Conservation (phyloP, 2,113 vertebrate species). For the Coptodon bakossiorum region DNA sequence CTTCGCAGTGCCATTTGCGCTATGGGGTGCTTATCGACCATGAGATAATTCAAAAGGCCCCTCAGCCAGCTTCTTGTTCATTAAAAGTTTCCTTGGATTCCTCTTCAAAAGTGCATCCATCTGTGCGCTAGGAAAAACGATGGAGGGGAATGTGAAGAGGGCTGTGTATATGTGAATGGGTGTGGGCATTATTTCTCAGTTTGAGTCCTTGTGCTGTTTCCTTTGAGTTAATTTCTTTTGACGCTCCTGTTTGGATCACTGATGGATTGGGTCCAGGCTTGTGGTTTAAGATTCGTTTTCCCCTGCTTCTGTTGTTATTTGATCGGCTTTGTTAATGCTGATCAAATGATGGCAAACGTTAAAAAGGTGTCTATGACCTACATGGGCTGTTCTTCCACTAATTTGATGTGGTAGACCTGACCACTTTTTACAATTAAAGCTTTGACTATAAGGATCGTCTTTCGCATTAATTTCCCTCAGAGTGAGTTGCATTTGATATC, state of each 20-base stretch:
- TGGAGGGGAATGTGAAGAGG: not conserved
- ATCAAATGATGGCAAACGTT: slow-evolving; percentile 32
- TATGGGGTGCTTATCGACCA: slow-evolving; percentile 59
- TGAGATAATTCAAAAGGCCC: slow-evolving; percentile 63
- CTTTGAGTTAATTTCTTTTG: slow-evolving; percentile 56
- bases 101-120: slow-evolving; percentile 61
- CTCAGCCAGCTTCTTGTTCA: slow-evolving; percentile 59
- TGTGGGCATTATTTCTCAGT: slow-evolving; percentile 41
- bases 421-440: not conserved
- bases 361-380: slow-evolving; percentile 32
- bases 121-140: slow-evolving; percentile 32
- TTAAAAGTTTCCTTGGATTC: slow-evolving; percentile 67
- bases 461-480: not conserved
- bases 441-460: not conserved
- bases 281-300: slow-evolving; percentile 15
- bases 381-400: not conserved
- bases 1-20: slow-evolving; percentile 45
- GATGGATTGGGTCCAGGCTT: slow-evolving; percentile 22
- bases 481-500: not conserved
- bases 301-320: slow-evolving; percentile 31
- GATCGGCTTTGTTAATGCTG: slow-evolving; percentile 44
- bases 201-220: slow-evolving; percentile 39
- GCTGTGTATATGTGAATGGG: not conserved
- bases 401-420: slow-evolving; percentile 17
- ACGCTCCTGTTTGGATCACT: slow-evolving; percentile 29